Base-by-base conservation (phyloP, 30 jellyfish, hydroid and myxozoan genomes). In the Phacellophora camtschatica region DNA sequence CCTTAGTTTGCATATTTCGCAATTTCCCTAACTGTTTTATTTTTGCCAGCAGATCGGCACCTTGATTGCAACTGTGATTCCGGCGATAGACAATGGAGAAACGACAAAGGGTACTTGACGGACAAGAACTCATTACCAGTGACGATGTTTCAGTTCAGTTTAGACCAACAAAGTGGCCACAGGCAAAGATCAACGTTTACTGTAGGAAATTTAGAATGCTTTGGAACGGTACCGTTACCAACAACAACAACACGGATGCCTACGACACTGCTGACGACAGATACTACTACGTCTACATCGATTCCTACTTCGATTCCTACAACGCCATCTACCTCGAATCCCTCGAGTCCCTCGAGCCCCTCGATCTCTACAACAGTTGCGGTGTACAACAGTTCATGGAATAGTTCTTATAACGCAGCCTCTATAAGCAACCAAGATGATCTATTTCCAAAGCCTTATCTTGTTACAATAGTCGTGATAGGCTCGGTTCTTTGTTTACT, bases 51-150 rank as follows among this genome's bases (percentile, higher is more conserved):
- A 90, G 98, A 80, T 64, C 83, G 53, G 23, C 88, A 79, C 33
- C 90, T 82, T 48, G 97, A 94, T 64, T 94, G 99, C 79, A 94
- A 94, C 71, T 94, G 99, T 49, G 99, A 94, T 91, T 41, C 51
- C 22, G 96, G 95, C n/a, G 99, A 82, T 23, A 16, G 67, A 4
- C 72, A 70, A 71, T 94, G 99, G 99, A 55, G 96, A 20, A 65
- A 49, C 3, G 99, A 94, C 75, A 71, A 76, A 12, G 99, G 99
- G 3, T 87, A 54, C 57, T 78, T 94, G 23, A 71, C 91, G 10
- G 97, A 87, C 58, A 94, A 94, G 53, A 68, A 83, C 58, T 41
- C 89, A 0, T 77, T 94, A 15, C 99, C 99, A 23, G 97, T 94
- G 50, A 82, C 96, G 4, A 74, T 69, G 69, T 84, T 94, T 8